Percentiles rank a stretch among this genome's conserved stretches.
Conservation (phyloP, 1,140 invertebrate species). For the Onthophagus taurus region DNA sequence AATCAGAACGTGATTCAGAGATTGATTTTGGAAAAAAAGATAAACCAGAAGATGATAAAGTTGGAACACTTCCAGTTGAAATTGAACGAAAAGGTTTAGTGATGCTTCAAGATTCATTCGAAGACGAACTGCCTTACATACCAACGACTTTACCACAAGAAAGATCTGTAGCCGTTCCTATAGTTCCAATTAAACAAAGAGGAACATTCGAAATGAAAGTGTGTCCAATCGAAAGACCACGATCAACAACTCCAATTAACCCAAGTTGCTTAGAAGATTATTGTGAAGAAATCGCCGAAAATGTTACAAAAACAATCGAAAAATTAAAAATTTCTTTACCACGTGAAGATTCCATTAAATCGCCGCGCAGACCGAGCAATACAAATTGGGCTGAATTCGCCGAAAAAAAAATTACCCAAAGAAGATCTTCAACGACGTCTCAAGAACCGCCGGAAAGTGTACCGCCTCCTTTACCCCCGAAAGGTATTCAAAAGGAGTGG, state of each 20-base stretch:
- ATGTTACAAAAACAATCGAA: slow-evolving; percentile 39
- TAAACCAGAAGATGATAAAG: slow-evolving; percentile 30
- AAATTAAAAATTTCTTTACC: slow-evolving; percentile 63
- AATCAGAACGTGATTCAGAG: slow-evolving; percentile 65
- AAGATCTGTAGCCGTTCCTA: slow-evolving; percentile 67
- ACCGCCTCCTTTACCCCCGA: slow-evolving; percentile 42
- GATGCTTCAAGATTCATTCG: slow-evolving; percentile 71
- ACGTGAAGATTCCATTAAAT: slow-evolving; percentile 46
- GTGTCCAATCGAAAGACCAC: slow-evolving; percentile 75
- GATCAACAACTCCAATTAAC: slow-evolving; percentile 75
- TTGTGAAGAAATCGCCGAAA: slow-evolving; percentile 37
- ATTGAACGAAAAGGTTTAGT: slow-evolving; percentile 66
- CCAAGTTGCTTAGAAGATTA: slow-evolving; percentile 70
- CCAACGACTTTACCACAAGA: slow-evolving; percentile 77
- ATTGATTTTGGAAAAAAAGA: slow-evolving; percentile 44
- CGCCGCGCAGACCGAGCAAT: slow-evolving; percentile 40
- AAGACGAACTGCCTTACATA: slow-evolving; percentile 78
- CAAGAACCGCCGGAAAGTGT: slow-evolving; percentile 18
- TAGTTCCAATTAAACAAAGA: slow-evolving; percentile 70
- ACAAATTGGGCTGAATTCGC: slow-evolving; percentile 55
- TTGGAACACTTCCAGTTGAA: slow-evolving; percentile 37
- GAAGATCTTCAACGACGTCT: slow-evolving; percentile 16
- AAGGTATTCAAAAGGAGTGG: slow-evolving; percentile 49
- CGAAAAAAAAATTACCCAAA: slow-evolving; percentile 42
- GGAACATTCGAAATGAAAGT: slow-evolving; percentile 58